A percentile compares a stretch with the other conserved stretches of the same genome.
These are phyloP conservation scores for Thunnus albacares DNA, from an alignment of 2,797 vertebrate species.

Conservation along the genomic window DNA sequence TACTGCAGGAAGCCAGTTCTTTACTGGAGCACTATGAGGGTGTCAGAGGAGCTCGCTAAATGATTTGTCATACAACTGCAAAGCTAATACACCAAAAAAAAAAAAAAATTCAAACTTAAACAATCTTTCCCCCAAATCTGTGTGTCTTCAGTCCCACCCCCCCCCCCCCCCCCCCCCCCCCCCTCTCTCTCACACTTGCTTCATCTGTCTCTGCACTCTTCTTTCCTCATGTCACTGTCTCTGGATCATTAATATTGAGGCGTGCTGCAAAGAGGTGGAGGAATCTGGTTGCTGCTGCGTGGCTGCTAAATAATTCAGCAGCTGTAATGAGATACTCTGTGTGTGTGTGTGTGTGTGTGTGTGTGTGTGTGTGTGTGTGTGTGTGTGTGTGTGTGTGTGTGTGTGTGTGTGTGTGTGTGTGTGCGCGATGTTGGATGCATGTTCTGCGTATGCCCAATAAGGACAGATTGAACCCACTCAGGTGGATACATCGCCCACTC, in stretches of 20 bases:
- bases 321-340: constrained; percentile 78
- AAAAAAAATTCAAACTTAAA: neutral
- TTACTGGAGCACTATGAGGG: neutral
- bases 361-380: constrained; percentile 50
- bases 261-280: constrained; percentile 64
- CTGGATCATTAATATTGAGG: constrained; percentile 78
- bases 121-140: constrained; percentile 30
- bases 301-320: constrained; percentile 87
- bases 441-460: constrained; percentile 48
- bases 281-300: constrained; percentile 85
- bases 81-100: neutral
- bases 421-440: constrained; percentile 35
- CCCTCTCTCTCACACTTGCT: neutral
- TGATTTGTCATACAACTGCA: neutral
- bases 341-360: constrained; percentile 46
- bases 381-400: constrained; percentile 28
- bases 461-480: constrained; percentile 80
- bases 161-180: too few species aligned
- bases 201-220: constrained; percentile 3
- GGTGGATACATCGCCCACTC: constrained; percentile 69
- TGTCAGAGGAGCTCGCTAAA: neutral
- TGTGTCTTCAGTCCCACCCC: neutral
- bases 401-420: constrained; percentile 27
- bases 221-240: constrained; percentile 33
- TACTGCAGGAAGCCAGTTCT: neutral